phyloP scores from a whole-genome alignment of 1,140 invertebrate species.

The Goniozus legneri region DNA sequence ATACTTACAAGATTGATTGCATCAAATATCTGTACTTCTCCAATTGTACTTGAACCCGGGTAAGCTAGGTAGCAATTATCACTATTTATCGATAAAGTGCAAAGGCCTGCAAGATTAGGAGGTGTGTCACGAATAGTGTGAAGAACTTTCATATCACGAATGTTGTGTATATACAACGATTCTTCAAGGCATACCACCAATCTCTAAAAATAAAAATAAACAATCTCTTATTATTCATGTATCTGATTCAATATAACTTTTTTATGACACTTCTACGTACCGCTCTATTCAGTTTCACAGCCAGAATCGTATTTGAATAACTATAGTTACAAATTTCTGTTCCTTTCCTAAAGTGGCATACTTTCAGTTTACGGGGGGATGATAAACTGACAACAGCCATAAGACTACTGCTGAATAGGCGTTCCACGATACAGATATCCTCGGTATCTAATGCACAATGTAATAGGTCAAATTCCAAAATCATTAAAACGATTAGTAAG shows the following conservation, averaged over 20 bases:
- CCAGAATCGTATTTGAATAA: constrained; percentile 95
- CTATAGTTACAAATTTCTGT: constrained; percentile 99
- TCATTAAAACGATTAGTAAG: constrained; percentile 10
- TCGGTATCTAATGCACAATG: constrained; percentile 63
- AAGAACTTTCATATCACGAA: constrained; percentile 97
- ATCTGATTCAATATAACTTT: not conserved
- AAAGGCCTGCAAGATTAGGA: constrained; percentile 87
- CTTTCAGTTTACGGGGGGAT: constrained; percentile 89
- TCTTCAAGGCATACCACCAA: constrained; percentile 97
- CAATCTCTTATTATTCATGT: constrained; percentile 1
- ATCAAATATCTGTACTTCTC: constrained; percentile 98
- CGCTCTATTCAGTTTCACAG: constrained; percentile 92
- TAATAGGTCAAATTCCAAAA: constrained; percentile 2
- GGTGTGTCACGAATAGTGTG: constrained; percentile 98
- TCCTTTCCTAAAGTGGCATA: constrained; percentile 97
- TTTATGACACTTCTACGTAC: constrained; percentile 74
- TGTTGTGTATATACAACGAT: constrained; percentile 97
- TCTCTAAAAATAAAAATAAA: constrained; percentile 61
- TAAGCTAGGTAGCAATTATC: constrained; percentile 96
- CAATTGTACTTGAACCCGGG: constrained; percentile 88
- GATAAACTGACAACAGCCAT: constrained; percentile 91
- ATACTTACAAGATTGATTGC: constrained; percentile 83
- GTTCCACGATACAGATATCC: constrained; percentile 91
- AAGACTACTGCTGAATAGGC: constrained; percentile 94
- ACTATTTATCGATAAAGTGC: constrained; percentile 83